Evolutionary conservation across 2,888 invertebrate genomes (phyloP).

Genomic region (Trachelus stipa): DNA sequence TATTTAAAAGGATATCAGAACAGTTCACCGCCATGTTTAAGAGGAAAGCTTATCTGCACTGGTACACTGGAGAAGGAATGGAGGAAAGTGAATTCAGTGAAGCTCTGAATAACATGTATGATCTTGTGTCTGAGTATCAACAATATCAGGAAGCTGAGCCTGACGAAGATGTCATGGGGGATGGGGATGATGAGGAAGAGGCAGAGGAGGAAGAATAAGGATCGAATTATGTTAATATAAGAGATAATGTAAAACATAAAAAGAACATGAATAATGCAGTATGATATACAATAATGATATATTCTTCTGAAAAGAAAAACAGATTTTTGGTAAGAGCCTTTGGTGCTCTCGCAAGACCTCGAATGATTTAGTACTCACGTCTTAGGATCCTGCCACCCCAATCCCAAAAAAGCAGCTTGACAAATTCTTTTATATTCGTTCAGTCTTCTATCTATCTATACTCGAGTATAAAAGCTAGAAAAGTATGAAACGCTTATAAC

Average conservation of each 20-base stretch:
- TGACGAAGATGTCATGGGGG: slow-evolving; percentile 75
- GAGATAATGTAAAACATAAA: neutral
- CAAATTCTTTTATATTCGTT: neutral
- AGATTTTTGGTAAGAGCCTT: slow-evolving; percentile 42
- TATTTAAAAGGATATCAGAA: slow-evolving; percentile 89
- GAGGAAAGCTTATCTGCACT: slow-evolving; percentile 96
- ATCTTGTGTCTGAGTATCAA: slow-evolving; percentile 91
- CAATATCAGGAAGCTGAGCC: slow-evolving; percentile 94
- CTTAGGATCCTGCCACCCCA: neutral
- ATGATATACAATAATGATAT: neutral
- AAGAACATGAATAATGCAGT: neutral
- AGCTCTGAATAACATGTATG: slow-evolving; percentile 95
- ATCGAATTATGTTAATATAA: slow-evolving; percentile 10
- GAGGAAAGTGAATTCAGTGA: slow-evolving; percentile 98
- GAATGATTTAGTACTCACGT: neutral
- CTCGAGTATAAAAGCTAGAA: slow-evolving; percentile 25
- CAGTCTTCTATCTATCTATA: slow-evolving; percentile 10
- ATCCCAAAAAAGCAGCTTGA: neutral
- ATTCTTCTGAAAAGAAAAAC: slow-evolving; percentile 2
- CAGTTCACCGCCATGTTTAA: slow-evolving; percentile 95
- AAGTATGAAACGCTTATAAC: slow-evolving; percentile 17
- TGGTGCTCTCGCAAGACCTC: slow-evolving; percentile 24
- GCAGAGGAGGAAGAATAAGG: slow-evolving; percentile 25
- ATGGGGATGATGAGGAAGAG: slow-evolving; percentile 24
- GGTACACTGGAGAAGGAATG: slow-evolving; percentile 98